Conservation (phyloP, 2,797 vertebrate genomes). For the Urocyon cinereoargenteus region DNA sequence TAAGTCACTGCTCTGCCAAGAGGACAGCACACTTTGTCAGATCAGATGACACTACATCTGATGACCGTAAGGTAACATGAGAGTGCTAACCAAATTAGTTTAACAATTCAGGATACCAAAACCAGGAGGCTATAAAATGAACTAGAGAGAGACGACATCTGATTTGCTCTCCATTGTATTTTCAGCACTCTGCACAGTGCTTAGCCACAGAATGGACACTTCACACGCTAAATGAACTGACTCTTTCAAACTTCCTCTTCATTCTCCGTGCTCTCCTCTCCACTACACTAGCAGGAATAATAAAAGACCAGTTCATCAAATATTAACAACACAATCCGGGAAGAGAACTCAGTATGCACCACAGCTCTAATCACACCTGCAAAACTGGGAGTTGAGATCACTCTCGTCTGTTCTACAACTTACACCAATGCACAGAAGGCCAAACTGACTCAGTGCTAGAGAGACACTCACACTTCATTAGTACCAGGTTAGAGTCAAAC, state of each 20-base stretch:
- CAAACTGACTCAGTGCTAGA: not conserved
- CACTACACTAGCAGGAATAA: not conserved
- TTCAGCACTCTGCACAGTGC: not conserved
- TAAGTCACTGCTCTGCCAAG: not conserved
- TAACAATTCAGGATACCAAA: constrained; percentile 9
- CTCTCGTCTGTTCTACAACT: not conserved
- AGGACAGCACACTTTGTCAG: not conserved
- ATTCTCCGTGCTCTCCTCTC: not conserved
- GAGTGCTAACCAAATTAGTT: not conserved
- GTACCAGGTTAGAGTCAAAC: not conserved
- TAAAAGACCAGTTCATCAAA: not conserved
- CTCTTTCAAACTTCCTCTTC: constrained; percentile 18
- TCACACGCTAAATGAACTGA: not conserved
- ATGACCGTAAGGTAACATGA: not conserved
- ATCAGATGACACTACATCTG: not conserved
- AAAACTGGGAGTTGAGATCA: not conserved
- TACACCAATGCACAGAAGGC: not conserved
- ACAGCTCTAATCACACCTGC: not conserved
- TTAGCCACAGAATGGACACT: not conserved
- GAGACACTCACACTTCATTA: not conserved
- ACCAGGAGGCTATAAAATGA: not conserved
- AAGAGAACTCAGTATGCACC: not conserved
- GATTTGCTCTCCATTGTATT: constrained; percentile 4
- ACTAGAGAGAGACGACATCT: not conserved
- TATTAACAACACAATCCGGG: not conserved